phyloP scores from a whole-genome alignment of 2,797 vertebrate genomes.

The Selene dorsalis region DNA sequence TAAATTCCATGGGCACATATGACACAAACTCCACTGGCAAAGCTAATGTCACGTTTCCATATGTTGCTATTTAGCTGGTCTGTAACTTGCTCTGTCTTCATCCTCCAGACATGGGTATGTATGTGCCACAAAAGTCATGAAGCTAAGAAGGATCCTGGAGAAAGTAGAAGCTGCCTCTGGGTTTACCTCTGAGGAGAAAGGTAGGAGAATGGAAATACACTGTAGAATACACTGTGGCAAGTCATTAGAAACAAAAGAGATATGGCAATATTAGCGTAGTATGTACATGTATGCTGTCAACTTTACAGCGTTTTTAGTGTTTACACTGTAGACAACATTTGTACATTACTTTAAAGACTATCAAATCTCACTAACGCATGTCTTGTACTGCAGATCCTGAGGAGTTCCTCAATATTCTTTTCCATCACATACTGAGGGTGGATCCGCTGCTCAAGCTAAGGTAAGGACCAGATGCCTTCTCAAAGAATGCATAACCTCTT shows the following conservation, averaged over 20 bases:
- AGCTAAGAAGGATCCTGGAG: constrained; percentile 96
- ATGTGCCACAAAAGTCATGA: constrained; percentile 99
- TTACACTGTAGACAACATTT: background rate
- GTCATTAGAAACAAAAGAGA: background rate
- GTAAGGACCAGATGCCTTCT: constrained; percentile 75
- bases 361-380: constrained; percentile 8
- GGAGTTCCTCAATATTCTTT: constrained; percentile 98
- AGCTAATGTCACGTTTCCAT: background rate
- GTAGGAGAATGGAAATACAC: constrained; percentile 69
- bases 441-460: constrained; percentile 96
- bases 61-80: background rate
- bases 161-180: constrained; percentile 98
- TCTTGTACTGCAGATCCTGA: constrained; percentile 89
- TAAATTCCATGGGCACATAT: background rate
- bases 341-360: background rate
- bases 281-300: background rate
- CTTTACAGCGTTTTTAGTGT: background rate
- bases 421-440: constrained; percentile 97
- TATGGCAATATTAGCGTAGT: background rate
- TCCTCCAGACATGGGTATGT: constrained; percentile 94
- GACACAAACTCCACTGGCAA: background rate
- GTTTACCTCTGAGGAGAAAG: constrained; percentile 99
- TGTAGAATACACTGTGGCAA: background rate
- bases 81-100: constrained; percentile 6
- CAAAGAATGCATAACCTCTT: background rate